These are phyloP conservation scores for Radopholus similis DNA, from an alignment of 1,140 invertebrate species.

Conservation along the genomic window DNA sequence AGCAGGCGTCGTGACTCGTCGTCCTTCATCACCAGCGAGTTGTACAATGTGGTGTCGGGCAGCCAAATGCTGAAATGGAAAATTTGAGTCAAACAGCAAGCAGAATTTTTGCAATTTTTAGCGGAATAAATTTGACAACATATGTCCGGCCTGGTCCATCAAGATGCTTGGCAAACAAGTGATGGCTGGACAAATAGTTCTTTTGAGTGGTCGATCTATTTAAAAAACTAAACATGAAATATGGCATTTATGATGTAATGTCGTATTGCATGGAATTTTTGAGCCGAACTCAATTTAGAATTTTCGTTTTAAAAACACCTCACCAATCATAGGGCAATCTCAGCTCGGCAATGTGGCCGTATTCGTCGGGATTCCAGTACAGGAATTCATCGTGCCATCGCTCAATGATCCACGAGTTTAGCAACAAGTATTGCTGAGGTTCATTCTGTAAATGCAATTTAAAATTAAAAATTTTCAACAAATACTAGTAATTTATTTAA, in stretches of 20 bases:
- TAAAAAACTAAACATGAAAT: too few species aligned
- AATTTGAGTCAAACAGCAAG: not conserved
- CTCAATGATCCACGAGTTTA: constrained; percentile 54
- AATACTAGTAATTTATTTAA: too few species aligned
- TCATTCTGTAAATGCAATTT: too few species aligned
- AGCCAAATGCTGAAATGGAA: constrained; percentile 34
- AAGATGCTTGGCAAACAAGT: too few species aligned
- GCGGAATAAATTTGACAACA: not conserved
- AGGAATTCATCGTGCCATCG: constrained; percentile 59
- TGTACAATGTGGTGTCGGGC: constrained; percentile 36
- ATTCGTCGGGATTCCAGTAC: constrained; percentile 53
- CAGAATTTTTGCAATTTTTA: not conserved
- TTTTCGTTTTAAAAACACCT: not conserved
- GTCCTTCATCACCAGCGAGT: constrained; percentile 56
- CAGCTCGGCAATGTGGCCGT: constrained; percentile 54
- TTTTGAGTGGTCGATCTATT: too few species aligned
- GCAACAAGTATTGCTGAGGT: constrained; percentile 55
- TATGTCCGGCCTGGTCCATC: too few species aligned
- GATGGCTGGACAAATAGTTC: too few species aligned
- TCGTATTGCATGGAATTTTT: too few species aligned
- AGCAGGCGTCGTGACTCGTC: constrained; percentile 57
- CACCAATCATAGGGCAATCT: constrained; percentile 45
- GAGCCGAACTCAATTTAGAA: too few species aligned
- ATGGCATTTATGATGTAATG: too few species aligned
- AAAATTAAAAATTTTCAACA: constrained; percentile 32